A percentile compares a stretch with the other conserved stretches of the same genome.
Conservation (phyloP, 2,888 invertebrate species). For the Lepeophtheirus nordmannii region DNA sequence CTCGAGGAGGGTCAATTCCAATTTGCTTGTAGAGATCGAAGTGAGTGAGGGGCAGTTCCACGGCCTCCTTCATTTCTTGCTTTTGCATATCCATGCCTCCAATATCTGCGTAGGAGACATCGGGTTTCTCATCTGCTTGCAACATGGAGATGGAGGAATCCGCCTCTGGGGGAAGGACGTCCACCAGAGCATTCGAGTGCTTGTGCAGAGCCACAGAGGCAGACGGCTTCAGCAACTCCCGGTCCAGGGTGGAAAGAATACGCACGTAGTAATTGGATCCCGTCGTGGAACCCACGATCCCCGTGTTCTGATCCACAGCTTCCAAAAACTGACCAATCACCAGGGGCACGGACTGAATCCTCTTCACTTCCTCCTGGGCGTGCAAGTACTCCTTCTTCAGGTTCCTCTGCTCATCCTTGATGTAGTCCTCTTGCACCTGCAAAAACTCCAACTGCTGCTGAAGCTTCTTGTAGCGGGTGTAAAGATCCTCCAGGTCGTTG, state of each 20-base stretch:
- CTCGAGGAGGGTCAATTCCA: conserved; percentile 90
- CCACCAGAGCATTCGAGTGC: conserved; percentile 98
- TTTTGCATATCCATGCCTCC: conserved; percentile 99
- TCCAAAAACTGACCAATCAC: conserved; percentile 98
- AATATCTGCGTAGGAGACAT: conserved; percentile 90
- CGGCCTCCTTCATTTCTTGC: conserved; percentile 96
- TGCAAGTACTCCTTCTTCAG: conserved; percentile 96
- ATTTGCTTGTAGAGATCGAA: conserved; percentile 90
- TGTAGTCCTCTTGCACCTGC: conserved; percentile 97
- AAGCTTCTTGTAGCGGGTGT: conserved; percentile 90
- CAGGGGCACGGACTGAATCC: conserved; percentile 94
- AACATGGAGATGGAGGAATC: conserved; percentile 98
- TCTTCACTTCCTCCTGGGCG: conserved; percentile 92
- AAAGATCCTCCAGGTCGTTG: conserved; percentile 75
- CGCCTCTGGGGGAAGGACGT: conserved; percentile 95
- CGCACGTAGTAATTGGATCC: conserved; percentile 33
- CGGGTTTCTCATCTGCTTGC: conserved; percentile 87
- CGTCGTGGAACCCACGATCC: conserved; percentile 96
- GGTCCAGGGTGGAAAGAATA: conserved; percentile 69
- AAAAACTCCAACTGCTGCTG: conserved; percentile 91
- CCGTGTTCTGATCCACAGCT: conserved; percentile 97
- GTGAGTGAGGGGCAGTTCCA: conserved; percentile 91
- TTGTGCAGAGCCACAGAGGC: conserved; percentile 97
- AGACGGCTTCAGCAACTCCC: conserved; percentile 90
- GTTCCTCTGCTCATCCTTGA: conserved; percentile 97